Percentiles rank a stretch among this genome's conserved stretches.
Conservation (phyloP, 1,140 invertebrate species). For the Trachymyrmex cornetzi region DNA sequence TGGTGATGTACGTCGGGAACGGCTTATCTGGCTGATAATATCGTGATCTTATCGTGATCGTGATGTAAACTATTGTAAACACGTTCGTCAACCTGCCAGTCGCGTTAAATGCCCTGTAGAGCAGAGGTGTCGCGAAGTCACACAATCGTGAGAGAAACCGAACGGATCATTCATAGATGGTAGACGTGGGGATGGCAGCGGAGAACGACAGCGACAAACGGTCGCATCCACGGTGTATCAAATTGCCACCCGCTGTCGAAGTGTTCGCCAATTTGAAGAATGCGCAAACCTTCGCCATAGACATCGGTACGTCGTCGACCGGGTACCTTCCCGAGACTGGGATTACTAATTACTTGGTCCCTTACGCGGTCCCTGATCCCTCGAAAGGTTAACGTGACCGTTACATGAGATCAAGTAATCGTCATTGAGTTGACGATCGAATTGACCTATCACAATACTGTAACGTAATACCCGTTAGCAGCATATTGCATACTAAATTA, state of each 20-base stretch:
- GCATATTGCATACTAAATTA: conserved; percentile 4
- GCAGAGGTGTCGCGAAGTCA: neutral
- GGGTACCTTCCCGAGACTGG: neutral
- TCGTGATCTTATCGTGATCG: conserved; percentile 57
- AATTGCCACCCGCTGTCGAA: conserved; percentile 87
- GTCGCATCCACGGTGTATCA: conserved; percentile 84
- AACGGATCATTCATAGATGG: conserved; percentile 2
- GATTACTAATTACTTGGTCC: too few species aligned
- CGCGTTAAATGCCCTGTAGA: neutral
- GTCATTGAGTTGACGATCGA: neutral
- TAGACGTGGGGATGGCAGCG: conserved; percentile 77
- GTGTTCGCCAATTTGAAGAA: conserved; percentile 91
- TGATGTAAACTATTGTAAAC: neutral
- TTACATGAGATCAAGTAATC: neutral
- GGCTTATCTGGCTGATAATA: neutral
- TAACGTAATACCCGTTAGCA: neutral
- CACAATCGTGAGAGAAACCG: neutral
- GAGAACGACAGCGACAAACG: conserved; percentile 78
- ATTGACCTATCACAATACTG: neutral
- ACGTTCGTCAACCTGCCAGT: conserved; percentile 14
- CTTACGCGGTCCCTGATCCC: neutral
- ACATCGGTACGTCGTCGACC: conserved; percentile 88
- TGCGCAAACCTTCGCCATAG: conserved; percentile 91
- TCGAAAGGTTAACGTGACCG: neutral
- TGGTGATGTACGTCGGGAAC: neutral